Evolutionary conservation across 2,113 vertebrate species (phyloP), one percentile per base, ranked within the genome.

Genomic region (Agapornis roseicollis): DNA sequence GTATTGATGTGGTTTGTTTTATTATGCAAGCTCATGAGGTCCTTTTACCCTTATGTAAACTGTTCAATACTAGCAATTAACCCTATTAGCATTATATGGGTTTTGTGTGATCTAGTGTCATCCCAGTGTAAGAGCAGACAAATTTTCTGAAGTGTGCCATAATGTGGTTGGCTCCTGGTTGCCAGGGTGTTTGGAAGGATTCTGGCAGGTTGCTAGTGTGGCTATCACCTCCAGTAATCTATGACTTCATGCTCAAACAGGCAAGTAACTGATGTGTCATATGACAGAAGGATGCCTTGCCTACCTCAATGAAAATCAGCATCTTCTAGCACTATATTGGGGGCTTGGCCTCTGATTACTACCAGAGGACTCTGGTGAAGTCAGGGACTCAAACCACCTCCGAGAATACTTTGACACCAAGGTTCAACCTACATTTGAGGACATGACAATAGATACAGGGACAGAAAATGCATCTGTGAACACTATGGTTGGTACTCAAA

Each of bases 131-230:
- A 82, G 11, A 78, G 16, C 55, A 46, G 19, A 50, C 7, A 91
- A 44, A 1, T 19, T 66, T 56, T 52, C 19, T n/a, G 25, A 71
- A 74, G 50, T 56, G 14, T 28, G 6, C 28, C 35, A 28, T 33
- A 46, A 53, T 23, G 17, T 0, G 2, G 2, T 5, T 13, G 2
- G 46, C 65, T 3, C 4, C 46, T 55, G 6, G 3, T 15, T 66
- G 18, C 13, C 46, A 83, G 25, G 7, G 2, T 60, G 17, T 28
- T 14, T 66, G 49, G 29, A 74, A 61, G 7, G 3, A 41, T 74
- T 50, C 60, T 3, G 7, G 10, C 0, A 1, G 18, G 5, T 65
- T 70, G 3, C 14, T 35, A n/a, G 12, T 12, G 6, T 1, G 3
- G 4, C 31, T n/a, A 16, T 22, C 4, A 7, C 23, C 3, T 89